Evolutionary conservation across 2,888 invertebrate species (phyloP).

Genomic region (Acronicta aceris): DNA sequence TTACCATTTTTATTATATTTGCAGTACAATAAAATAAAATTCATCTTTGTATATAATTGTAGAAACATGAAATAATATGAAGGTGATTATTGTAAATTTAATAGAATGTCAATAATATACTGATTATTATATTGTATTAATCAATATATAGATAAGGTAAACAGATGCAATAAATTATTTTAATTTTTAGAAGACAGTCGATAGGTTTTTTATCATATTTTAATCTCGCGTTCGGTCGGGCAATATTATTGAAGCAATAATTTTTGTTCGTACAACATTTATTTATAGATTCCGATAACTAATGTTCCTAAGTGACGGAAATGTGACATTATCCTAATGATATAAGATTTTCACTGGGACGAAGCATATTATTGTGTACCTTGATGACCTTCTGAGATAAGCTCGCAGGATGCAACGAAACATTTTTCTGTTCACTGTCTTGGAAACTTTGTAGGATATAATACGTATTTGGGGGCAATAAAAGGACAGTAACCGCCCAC

Average conservation of each 20-base stretch:
- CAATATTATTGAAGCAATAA: conserved; percentile 54
- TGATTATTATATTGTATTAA: conserved; percentile 52
- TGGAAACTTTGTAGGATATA: conserved; percentile 21
- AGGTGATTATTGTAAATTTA: conserved; percentile 62
- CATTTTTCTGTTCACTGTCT: conserved; percentile 14
- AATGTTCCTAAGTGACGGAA: conserved; percentile 1
- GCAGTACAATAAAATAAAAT: conserved; percentile 62
- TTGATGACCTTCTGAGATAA: conserved; percentile 9
- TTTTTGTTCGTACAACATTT: conserved; percentile 34
- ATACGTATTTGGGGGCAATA: conserved; percentile 30
- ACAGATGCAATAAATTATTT: conserved; percentile 57
- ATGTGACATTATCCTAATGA: conserved; percentile 6
- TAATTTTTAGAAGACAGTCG: conserved; percentile 38
- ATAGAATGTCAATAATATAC: conserved; percentile 56
- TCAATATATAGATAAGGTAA: conserved; percentile 55
- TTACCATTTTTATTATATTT: conserved; percentile 67
- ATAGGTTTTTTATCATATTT: conserved; percentile 61
- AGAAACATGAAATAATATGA: conserved; percentile 56
- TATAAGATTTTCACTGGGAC: conserved; percentile 2
- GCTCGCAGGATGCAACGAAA: conserved; percentile 8
- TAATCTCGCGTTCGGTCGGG: conserved; percentile 34
- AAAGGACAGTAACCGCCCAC: conserved; percentile 26
- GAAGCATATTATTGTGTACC: conserved; percentile 1
- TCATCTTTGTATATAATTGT: conserved; percentile 70
- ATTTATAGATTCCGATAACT: conserved; percentile 17